phyloP scores from a whole-genome alignment of 1,140 invertebrate genomes.

The Sitophilus oryzae region DNA sequence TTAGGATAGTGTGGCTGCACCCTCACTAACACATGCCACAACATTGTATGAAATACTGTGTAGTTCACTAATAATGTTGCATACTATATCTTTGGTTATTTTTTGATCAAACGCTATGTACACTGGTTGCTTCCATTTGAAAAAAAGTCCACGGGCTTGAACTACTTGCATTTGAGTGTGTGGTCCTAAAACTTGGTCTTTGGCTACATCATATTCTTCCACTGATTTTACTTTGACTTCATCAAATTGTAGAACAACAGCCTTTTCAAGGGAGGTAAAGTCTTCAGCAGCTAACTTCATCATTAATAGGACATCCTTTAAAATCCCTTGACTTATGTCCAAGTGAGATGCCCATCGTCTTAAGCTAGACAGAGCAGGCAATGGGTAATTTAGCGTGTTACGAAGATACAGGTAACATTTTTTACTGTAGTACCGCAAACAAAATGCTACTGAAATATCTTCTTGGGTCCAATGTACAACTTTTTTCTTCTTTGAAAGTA shows the following conservation, averaged over 20 bases:
- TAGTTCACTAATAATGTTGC: conserved; percentile 31
- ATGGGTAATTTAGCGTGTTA: too few species aligned
- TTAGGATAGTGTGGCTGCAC: too few species aligned
- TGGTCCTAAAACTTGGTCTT: conserved; percentile 41
- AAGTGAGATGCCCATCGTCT: conserved; percentile 24
- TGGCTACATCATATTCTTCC: conserved; percentile 39
- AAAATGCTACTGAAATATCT: conserved; percentile 17
- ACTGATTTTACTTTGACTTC: conserved; percentile 37
- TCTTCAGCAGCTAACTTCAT: conserved; percentile 21
- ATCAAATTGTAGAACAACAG: conserved; percentile 35
- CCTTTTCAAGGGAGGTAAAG: conserved; percentile 25
- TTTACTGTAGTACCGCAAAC: conserved; percentile 25
- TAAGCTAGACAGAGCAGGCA: too few species aligned
- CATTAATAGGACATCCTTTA: conserved; percentile 22
- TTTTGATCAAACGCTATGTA: conserved; percentile 41
- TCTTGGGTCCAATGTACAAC: too few species aligned
- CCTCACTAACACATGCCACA: conserved; percentile 36
- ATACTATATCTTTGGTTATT: conserved; percentile 36
- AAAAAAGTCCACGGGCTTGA: conserved; percentile 37
- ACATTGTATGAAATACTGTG: conserved; percentile 35
- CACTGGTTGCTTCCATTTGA: conserved; percentile 42
- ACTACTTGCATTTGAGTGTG: conserved; percentile 38
- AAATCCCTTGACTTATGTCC: conserved; percentile 20
- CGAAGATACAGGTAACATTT: conserved; percentile 20
- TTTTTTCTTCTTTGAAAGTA: too few species aligned